Percentiles rank a stretch among this genome's conserved stretches.
phyloP scores from a whole-genome alignment of 2,888 invertebrate species.

The Eupithecia subfuscata region DNA sequence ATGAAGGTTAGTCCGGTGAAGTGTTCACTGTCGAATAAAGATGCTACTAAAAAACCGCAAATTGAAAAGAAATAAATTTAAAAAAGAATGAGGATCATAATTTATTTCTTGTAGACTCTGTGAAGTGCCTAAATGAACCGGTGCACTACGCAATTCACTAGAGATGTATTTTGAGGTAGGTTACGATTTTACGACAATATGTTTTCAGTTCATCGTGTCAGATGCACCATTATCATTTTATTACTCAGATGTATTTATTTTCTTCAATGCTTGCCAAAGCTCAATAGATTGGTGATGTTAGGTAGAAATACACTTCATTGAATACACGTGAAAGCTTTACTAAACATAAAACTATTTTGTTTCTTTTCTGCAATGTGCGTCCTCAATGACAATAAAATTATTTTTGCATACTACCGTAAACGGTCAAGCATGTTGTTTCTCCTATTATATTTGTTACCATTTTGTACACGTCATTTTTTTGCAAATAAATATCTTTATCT shows the following conservation, averaged over 20 bases:
- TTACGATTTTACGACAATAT: conserved; percentile 23
- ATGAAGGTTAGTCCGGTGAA: no score
- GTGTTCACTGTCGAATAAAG: neutral
- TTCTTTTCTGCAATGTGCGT: no score
- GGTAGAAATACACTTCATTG: neutral
- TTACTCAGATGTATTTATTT: conserved; percentile 19
- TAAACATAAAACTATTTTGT: no score
- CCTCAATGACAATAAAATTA: no score
- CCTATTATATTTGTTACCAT: no score
- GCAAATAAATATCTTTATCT: no score
- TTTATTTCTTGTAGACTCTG: neutral
- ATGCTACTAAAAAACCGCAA: neutral
- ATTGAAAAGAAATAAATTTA: neutral
- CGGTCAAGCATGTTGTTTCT: no score
- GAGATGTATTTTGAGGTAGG: conserved; percentile 23
- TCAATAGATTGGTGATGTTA: neutral
- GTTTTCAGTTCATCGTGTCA: conserved; percentile 26
- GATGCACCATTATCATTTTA: conserved; percentile 28
- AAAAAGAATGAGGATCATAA: neutral
- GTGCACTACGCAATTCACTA: neutral
- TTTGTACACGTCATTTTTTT: no score
- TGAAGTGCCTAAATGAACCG: neutral
- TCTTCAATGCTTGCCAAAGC: conserved; percentile 18
- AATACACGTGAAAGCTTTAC: neutral
- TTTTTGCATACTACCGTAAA: no score